Base-by-base conservation (phyloP, 37 sponge, comb jelly and placozoan genomes). In the Diacarnus erythraeanus region DNA sequence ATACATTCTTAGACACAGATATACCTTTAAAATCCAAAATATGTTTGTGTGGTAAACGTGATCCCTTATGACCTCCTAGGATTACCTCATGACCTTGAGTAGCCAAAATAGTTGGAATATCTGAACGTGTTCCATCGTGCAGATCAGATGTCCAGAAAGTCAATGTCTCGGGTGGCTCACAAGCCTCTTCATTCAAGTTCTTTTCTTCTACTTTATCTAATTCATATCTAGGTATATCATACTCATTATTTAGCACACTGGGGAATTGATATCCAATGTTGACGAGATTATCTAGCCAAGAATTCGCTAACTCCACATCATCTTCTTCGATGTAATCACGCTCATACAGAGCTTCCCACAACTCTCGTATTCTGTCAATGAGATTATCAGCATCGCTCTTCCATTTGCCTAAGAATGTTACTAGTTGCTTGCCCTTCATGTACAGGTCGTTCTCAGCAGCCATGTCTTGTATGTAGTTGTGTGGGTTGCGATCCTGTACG, bases 331-430 rank as follows among this genome's bases (percentile, higher is more conserved):
- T 68, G 57, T 77, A 81, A 17, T 77, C 73, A 2, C 67, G 69
- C 69, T 88, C 83, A 66, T 80, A 87, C 70, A 87, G 68, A 8
- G 51, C 65, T 30, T 77, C 65, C 57, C 72, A 82, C 34, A 82
- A 47, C 33, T 83, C 59, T 61, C 73, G 75, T 29, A 68, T 74
- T 21, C 80, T 43, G 76, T 83, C 84, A 23, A 65, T 70, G 30
- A 83, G 59, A 25, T 84, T 79, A 0, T 12, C 31, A 31, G 59
- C 80, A 6, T 39, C 72, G 42, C 80, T 54, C 80, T 79, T 64
- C 84, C 84, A 83, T 26, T 38, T 59, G 31, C 58, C 70, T 42
- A 83, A 38, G 44, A 83, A 73, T 68, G 78, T 38, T 0, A 89
- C 80, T 1, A 89, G 75, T 30, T 74, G 80, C 31, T 64, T 41